Conservation (phyloP, 2,113 vertebrate genomes). For the Ictidomys tridecemlineatus region DNA sequence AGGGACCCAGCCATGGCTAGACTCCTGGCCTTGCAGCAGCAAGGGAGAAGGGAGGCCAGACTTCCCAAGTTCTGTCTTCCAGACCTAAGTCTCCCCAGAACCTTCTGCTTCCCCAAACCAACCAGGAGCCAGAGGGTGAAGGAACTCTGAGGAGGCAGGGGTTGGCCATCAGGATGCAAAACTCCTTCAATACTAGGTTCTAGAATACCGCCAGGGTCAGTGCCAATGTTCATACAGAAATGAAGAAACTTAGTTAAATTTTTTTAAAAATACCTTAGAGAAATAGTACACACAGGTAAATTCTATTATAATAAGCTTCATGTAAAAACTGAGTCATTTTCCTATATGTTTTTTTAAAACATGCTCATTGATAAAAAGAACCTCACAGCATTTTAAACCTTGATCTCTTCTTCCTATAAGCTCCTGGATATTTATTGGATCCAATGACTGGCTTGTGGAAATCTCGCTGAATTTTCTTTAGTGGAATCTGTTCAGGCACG, state of each 20-base stretch:
- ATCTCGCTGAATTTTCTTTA: background rate
- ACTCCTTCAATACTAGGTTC: background rate
- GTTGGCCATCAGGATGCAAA: background rate
- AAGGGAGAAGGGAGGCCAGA: background rate
- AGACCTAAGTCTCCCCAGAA: background rate
- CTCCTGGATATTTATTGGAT: background rate
- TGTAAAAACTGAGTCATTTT: background rate
- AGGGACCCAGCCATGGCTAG: background rate
- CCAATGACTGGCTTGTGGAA: background rate
- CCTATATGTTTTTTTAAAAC: background rate
- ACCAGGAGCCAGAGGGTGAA: background rate
- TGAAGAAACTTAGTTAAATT: background rate
- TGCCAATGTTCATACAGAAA: background rate
- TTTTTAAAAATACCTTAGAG: background rate
- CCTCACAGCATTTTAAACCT: background rate
- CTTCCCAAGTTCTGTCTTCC: background rate
- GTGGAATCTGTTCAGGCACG: background rate
- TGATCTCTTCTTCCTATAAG: background rate
- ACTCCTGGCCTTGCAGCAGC: background rate
- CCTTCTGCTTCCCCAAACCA: background rate
- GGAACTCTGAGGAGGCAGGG: background rate
- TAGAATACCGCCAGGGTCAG: background rate
- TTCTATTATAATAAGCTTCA: background rate
- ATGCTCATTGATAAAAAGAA: background rate
- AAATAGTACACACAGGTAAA: background rate